Percentiles rank a stretch among this genome's conserved stretches.
phyloP scores from a whole-genome alignment of 2,113 vertebrate species.

The Cyanoramphus novaezelandiae region DNA sequence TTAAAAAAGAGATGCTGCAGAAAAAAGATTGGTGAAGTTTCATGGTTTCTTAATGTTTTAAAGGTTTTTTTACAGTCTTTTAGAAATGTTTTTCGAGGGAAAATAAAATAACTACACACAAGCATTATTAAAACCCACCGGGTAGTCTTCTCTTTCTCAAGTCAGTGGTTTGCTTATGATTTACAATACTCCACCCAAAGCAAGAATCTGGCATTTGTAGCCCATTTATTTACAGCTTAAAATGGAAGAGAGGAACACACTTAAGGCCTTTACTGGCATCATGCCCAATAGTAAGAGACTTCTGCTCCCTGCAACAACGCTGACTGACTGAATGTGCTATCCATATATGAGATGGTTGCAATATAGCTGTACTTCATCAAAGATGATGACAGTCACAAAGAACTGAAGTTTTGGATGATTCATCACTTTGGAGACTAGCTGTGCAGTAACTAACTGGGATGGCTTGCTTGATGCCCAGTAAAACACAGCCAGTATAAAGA shows the following conservation, averaged over 20 bases:
- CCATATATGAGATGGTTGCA: neutral
- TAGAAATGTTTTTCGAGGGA: neutral
- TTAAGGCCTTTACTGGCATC: neutral
- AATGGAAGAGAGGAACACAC: neutral
- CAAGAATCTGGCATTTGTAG: neutral
- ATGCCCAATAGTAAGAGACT: neutral
- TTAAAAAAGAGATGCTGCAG: neutral
- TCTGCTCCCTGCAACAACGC: neutral
- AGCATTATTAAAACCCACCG: neutral
- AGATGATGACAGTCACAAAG: neutral
- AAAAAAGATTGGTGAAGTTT: rapidly evolving
- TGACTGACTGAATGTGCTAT: neutral
- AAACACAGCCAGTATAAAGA: neutral
- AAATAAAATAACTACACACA: neutral
- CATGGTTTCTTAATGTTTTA: neutral
- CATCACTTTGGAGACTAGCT: neutral
- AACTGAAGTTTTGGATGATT: neutral
- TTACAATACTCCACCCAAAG: neutral
- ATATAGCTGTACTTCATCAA: neutral
- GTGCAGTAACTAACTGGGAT: neutral
- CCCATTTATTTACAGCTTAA: neutral
- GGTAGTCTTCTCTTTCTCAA: neutral
- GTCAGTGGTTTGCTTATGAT: neutral
- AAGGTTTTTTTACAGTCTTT: neutral
- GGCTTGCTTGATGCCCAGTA: neutral